Evolutionary conservation across 1,140 invertebrate species (phyloP), one percentile per base, ranked within the genome.

Genomic region (Cepaea nemoralis): DNA sequence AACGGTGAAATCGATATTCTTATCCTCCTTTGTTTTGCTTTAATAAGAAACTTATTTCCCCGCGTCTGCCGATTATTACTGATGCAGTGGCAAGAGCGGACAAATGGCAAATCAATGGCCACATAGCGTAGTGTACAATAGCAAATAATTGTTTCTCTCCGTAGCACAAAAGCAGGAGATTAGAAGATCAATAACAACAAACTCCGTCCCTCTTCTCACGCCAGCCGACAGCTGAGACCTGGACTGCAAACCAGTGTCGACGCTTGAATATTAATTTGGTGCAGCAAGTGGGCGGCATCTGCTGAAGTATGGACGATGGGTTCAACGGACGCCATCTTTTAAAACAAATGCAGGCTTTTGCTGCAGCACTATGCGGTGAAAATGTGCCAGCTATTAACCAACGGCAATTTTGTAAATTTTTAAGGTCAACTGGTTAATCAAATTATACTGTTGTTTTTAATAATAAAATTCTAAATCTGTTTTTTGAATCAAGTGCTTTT

Each of bases 91-190:
- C 6, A 19, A 63, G 59, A 63, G 59, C 59, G 59, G 27, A 63
- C 59, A 63, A 63, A 63, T 63, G 59, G 59, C 59, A 63, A 63
- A 63, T 63, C 59, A 63, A 63, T 63, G 59, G n/a, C 59, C 59
- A 63, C 1, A 63, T 63, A 10, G 59, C 12, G 59, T 12, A 63
- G 59, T 63, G 59, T 63, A 63, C 59, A 63, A 63, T 63, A 63
- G 59, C 59, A 63, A 63, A 63, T 63, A 63, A 63, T 63, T 63
- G 59, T 63, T 63, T 63, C 59, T 5, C 59, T 63, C n/a, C n/a
- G n/a, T 63, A 6, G 59, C 59, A 27, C 8, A 63, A 63, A 63
- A 31, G 59, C 59, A 63, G 10, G 59, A 63, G 59, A 63, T 63
- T 63, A 63, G n/a, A 6, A 31, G 59, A 63, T 63, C 59, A 63